Base-by-base conservation (phyloP, 2,113 vertebrate species). In the Rhinopomastus cyanomelas region DNA sequence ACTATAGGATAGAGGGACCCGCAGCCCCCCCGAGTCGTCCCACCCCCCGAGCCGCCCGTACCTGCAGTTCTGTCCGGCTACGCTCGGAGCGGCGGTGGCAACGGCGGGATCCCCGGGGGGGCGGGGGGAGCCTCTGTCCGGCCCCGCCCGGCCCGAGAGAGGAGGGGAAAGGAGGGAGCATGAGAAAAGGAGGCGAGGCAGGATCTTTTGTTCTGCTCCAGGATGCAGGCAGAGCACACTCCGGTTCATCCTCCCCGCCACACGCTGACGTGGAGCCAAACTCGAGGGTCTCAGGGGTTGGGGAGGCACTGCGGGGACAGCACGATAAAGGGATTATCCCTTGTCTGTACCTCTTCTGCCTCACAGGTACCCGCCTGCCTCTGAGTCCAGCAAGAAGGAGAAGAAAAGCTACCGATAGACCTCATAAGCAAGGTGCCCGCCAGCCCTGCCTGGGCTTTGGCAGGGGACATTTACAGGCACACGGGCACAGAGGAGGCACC, bases 81-180 rank as follows among this genome's bases (percentile, higher is more conserved):
- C 68, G 46, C 46, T 48, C 16, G 46, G 19, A 48, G 46, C 46
- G 46, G 46, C 46, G 46, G 46, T 17, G 20, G 62, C 74, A 20
- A 49, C 55, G 3, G 26, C 57, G 6, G 27, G 17, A 53, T 55
- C 65, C 60, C 17, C 29, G 3, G 29, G 15, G 37, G 25, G 12
- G 15, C 39, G 39, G 39, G 53, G 11, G 53, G 39, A 69, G 32
- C 39, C 68, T 77, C 73, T 21, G 64, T 64, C 60, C 56, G 73
- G 91, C 88, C 39, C 93, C 81, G 91, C 93, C 93, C 90, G 84
- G n/a, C 44, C 84, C 9, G 5, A 53, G 21, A 11, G 15, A 37
- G 46, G 22, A 22, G 39, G 6, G 37, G 27, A 23, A 20, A 14
- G 15, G 21, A 52, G 36, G 42, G 34, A 75, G 57, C 23, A 39